Evolutionary conservation across 2,888 invertebrate species (phyloP).

Genomic region (Polydesmus complanatus): DNA sequence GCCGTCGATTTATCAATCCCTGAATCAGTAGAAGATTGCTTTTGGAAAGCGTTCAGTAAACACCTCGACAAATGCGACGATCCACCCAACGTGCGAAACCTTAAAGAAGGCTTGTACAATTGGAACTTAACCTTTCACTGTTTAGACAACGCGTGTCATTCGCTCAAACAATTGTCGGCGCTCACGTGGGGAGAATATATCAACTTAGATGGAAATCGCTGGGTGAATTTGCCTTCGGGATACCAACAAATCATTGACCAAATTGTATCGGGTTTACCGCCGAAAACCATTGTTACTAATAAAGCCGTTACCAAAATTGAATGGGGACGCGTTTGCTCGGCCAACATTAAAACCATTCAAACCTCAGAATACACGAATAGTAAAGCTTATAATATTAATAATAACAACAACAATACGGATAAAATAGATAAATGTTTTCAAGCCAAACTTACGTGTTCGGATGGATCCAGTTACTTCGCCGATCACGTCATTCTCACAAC

Average conservation of each 20-base stretch:
- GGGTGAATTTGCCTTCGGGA: slow-evolving; percentile 11
- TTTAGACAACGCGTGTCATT: slow-evolving; percentile 47
- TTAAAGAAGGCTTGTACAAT: slow-evolving; percentile 41
- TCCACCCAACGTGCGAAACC: slow-evolving; percentile 23
- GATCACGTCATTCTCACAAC: slow-evolving; percentile 52
- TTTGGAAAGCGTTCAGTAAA: slow-evolving; percentile 34
- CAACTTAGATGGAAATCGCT: slow-evolving; percentile 12
- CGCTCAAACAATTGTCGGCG: slow-evolving; percentile 41
- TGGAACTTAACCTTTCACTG: slow-evolving; percentile 40
- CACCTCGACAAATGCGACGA: slow-evolving; percentile 33
- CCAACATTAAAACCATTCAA: too few species aligned
- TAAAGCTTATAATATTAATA: neutral
- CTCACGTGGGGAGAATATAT: slow-evolving; percentile 43
- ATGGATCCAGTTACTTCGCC: slow-evolving; percentile 41
- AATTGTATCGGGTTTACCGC: slow-evolving; percentile 22
- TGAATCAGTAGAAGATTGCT: slow-evolving; percentile 32
- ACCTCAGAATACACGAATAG: neutral
- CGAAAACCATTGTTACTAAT: slow-evolving; percentile 21
- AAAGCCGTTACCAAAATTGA: slow-evolving; percentile 21
- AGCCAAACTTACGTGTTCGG: slow-evolving; percentile 35
- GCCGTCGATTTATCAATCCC: slow-evolving; percentile 20
- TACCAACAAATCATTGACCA: slow-evolving; percentile 8
- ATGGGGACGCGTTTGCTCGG: neutral
- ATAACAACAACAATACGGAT: neutral
- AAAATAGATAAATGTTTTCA: neutral